Evolutionary conservation across 1,140 invertebrate species (phyloP).

Genomic region (Aphelinus certus): DNA sequence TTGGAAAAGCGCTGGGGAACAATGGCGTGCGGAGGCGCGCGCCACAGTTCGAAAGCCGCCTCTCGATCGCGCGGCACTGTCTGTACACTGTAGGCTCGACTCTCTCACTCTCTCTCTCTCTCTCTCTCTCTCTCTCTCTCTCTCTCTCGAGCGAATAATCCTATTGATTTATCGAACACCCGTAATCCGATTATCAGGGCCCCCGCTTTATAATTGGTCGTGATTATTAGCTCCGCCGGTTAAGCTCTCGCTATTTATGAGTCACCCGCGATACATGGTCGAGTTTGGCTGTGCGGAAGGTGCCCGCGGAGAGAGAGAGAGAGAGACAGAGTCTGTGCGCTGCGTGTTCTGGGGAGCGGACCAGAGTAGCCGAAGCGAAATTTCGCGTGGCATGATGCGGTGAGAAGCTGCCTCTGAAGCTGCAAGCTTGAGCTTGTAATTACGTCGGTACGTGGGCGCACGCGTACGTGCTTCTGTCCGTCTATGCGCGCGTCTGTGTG

Average conservation of each 20-base stretch:
- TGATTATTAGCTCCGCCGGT: slow-evolving; percentile 42
- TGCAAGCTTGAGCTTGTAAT: background rate
- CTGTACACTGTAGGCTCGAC: too few relatives aligned
- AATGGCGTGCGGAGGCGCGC: background rate
- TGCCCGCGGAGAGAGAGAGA: too few relatives aligned
- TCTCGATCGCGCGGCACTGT: too few relatives aligned
- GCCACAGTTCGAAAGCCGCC: too few relatives aligned
- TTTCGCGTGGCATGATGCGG: too few relatives aligned
- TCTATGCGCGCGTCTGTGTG: too few relatives aligned
- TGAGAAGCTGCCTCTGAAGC: background rate
- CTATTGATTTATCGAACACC: slow-evolving; percentile 48
- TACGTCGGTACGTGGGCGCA: background rate
- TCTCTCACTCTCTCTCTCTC: too few relatives aligned
- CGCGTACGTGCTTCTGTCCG: background rate
- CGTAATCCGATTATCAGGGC: slow-evolving; percentile 50
- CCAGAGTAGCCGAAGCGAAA: too few relatives aligned
- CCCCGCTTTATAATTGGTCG: slow-evolving; percentile 52
- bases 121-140: background rate
- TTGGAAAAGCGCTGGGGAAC: background rate
- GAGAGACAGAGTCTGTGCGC: background rate
- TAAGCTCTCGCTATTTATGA: background rate
- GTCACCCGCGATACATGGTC: too few relatives aligned
- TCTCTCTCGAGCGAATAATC: slow-evolving; percentile 40
- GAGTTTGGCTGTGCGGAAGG: too few relatives aligned
- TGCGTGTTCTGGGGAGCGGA: too few relatives aligned